A percentile compares a stretch with the other conserved stretches of the same genome.
These are phyloP conservation scores for Cydia splendana DNA, from an alignment of 1,140 invertebrate genomes.

Conservation along the genomic window DNA sequence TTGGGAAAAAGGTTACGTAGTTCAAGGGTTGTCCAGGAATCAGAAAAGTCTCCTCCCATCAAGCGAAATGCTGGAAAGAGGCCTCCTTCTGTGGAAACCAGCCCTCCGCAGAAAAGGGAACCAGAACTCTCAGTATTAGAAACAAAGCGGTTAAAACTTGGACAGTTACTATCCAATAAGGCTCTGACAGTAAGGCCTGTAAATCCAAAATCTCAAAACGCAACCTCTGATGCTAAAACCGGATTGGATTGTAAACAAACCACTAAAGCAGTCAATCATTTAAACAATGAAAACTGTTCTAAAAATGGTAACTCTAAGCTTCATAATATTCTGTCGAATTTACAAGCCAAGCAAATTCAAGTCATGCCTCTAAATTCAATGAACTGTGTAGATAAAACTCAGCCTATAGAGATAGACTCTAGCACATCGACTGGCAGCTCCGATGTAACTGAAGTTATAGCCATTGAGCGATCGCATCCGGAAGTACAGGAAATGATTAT, in stretches of 20 bases:
- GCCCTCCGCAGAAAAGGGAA: conserved; percentile 58
- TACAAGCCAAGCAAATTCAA: conserved; percentile 71
- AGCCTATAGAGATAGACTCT: conserved; percentile 64
- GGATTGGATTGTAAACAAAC: conserved; percentile 55
- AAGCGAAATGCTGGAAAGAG: conserved; percentile 60
- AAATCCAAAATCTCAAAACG: conserved; percentile 49
- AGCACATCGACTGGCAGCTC: conserved; percentile 70
- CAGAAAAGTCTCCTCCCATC: conserved; percentile 53
- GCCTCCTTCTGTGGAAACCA: conserved; percentile 52
- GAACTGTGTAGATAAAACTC: conserved; percentile 59
- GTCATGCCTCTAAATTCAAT: conserved; percentile 59
- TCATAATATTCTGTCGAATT: conserved; percentile 73
- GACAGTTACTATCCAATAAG: conserved; percentile 69
- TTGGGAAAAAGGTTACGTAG: conserved; percentile 70
- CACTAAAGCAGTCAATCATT: conserved; percentile 57
- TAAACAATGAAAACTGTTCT: conserved; percentile 74
- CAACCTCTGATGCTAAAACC: conserved; percentile 49
- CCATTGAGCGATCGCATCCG: conserved; percentile 56
- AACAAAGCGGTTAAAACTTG: conserved; percentile 73
- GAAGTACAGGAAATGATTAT: conserved; percentile 71
- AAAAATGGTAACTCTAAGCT: conserved; percentile 77
- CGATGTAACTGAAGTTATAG: conserved; percentile 51
- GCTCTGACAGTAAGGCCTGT: conserved; percentile 65
- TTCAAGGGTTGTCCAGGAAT: conserved; percentile 64
- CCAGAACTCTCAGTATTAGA: conserved; percentile 63